phyloP scores from a whole-genome alignment of 2,113 vertebrate species.

The Vireo altiloquus region DNA sequence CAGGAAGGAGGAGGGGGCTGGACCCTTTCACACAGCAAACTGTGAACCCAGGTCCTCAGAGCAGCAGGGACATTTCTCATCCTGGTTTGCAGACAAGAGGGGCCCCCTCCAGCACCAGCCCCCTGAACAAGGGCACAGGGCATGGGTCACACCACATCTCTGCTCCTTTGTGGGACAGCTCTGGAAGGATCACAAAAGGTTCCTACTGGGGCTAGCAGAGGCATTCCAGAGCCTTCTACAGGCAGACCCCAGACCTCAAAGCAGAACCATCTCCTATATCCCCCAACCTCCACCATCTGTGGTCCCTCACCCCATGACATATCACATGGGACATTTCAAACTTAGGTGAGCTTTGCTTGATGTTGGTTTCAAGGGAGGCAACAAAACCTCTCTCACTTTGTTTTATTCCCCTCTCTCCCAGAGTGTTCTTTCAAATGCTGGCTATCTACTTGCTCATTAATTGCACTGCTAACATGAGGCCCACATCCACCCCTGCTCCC shows the following conservation, averaged over 20 bases:
- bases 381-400: background rate
- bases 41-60: background rate
- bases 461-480: background rate
- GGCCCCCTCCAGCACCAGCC: background rate
- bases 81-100: background rate
- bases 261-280: background rate
- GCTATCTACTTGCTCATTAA: background rate
- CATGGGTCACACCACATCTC: background rate
- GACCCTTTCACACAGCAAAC: background rate
- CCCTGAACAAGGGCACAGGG: background rate
- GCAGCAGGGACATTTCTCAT: background rate
- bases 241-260: background rate
- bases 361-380: background rate
- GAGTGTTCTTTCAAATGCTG: background rate
- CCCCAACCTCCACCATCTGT: rapidly evolving
- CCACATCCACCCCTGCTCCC: background rate
- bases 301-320: background rate
- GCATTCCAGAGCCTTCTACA: background rate
- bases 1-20: background rate
- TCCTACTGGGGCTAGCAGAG: background rate
- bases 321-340: background rate
- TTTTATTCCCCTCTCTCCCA: background rate
- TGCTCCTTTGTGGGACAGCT: background rate
- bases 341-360: background rate
- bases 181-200: background rate